These are phyloP conservation scores for Dipodomys merriami DNA, from an alignment of 2,113 vertebrate genomes.

Conservation along the genomic window DNA sequence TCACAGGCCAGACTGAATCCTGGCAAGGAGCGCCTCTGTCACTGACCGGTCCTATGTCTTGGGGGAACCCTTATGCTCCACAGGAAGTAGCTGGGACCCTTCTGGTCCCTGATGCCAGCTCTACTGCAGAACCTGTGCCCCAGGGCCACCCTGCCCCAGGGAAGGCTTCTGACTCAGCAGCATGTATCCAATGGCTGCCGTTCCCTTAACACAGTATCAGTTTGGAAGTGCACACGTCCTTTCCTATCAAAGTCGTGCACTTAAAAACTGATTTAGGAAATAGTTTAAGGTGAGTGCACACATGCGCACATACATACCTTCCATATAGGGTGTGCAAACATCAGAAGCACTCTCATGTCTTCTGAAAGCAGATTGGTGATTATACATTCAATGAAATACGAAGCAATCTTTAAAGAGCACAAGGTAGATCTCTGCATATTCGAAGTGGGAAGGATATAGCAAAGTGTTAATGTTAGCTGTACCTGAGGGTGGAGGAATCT, in stretches of 20 bases:
- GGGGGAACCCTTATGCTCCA: not conserved
- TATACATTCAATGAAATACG: not conserved
- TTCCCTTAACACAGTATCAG: rapidly evolving
- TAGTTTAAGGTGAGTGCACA: not conserved
- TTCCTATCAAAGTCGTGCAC: not conserved
- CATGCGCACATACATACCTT: rapidly evolving
- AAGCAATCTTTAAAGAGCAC: not conserved
- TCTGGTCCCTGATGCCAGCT: not conserved
- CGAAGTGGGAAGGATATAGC: not conserved
- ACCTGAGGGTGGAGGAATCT: not conserved
- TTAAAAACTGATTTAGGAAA: not conserved
- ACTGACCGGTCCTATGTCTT: not conserved
- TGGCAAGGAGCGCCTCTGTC: not conserved
- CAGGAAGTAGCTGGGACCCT: too few species aligned
- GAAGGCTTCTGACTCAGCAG: not conserved
- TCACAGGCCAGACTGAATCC: not conserved
- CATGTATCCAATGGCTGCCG: not conserved
- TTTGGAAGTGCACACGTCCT: not conserved
- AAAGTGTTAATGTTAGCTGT: not conserved
- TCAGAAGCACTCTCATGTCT: not conserved
- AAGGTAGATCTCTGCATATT: not conserved
- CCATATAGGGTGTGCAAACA: not conserved
- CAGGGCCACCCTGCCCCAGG: rapidly evolving
- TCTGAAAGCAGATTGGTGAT: not conserved
- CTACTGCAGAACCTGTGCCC: rapidly evolving